Conservation (phyloP, 2,113 vertebrate genomes). For the Chrysemys picta region DNA sequence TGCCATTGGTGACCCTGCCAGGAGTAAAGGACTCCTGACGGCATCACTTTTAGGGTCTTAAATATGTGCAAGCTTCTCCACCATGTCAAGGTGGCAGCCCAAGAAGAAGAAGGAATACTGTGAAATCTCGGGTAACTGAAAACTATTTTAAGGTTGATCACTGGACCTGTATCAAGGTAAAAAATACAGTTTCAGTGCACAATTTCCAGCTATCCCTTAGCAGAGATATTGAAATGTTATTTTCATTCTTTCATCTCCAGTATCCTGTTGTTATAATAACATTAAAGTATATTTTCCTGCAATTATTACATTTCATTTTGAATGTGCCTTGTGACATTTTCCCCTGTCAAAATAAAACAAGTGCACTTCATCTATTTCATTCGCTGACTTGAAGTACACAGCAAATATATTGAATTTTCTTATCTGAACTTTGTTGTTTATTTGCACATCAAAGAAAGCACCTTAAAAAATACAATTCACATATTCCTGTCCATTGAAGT, state of each 20-base stretch:
- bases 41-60: too few species aligned
- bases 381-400: constrained; percentile 11
- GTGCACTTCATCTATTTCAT: constrained; percentile 47
- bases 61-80: too few species aligned
- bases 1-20: too few species aligned
- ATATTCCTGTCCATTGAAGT: constrained; percentile 55
- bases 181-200: not conserved
- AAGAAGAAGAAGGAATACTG: too few species aligned
- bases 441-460: constrained; percentile 73
- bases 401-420: constrained; percentile 58
- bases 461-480: constrained; percentile 54
- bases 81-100: too few species aligned
- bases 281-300: constrained; percentile 62
- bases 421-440: constrained; percentile 66
- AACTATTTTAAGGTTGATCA: not conserved
- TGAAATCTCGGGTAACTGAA: not conserved
- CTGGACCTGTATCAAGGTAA: not conserved
- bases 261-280: constrained; percentile 25
- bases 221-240: constrained; percentile 4
- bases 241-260: constrained; percentile 38
- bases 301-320: constrained; percentile 68
- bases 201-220: not conserved
- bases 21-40: too few species aligned
- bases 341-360: constrained; percentile 26
- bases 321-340: constrained; percentile 62